Percentiles rank a stretch among this genome's conserved stretches.
Conservation (phyloP, 2,888 invertebrate genomes). For the Dasypogon diadema region DNA sequence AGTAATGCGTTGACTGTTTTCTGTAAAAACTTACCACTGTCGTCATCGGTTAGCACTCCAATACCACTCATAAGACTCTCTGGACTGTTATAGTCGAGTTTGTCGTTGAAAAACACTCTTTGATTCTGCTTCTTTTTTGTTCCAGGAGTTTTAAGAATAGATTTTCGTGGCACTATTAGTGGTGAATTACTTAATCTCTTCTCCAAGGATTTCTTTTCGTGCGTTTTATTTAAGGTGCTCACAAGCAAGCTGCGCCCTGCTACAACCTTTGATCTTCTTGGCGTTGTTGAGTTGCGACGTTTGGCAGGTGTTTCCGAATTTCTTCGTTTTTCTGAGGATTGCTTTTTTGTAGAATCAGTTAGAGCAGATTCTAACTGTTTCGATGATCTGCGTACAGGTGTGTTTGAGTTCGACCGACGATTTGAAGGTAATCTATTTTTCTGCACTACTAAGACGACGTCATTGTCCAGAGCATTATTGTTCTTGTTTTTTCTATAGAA, state of each 20-base stretch:
- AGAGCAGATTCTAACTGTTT: neutral
- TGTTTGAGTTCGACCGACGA: neutral
- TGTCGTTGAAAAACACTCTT: slow-evolving; percentile 63
- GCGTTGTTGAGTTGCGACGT: neutral
- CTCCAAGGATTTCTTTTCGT: neutral
- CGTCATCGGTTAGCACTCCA: neutral
- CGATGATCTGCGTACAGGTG: neutral
- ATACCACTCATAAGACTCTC: neutral
- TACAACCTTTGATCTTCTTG: neutral
- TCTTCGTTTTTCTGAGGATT: neutral
- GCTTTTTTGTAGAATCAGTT: neutral
- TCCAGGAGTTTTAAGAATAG: slow-evolving; percentile 65
- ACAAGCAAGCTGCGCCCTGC: neutral
- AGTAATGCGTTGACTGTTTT: too few relatives aligned
- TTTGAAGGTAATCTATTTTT: neutral
- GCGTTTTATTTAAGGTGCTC: neutral
- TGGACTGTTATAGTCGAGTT: slow-evolving; percentile 60
- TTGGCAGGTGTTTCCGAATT: neutral
- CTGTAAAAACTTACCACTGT: neutral
- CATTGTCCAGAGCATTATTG: neutral
- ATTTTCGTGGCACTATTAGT: slow-evolving; percentile 56
- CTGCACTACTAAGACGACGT: neutral
- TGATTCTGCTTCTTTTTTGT: slow-evolving; percentile 57
- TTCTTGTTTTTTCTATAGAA: slow-evolving; percentile 11
- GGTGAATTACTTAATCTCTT: neutral